phyloP scores from a whole-genome alignment of 2,888 invertebrate genomes.

The Microctonus aethiopoides region DNA sequence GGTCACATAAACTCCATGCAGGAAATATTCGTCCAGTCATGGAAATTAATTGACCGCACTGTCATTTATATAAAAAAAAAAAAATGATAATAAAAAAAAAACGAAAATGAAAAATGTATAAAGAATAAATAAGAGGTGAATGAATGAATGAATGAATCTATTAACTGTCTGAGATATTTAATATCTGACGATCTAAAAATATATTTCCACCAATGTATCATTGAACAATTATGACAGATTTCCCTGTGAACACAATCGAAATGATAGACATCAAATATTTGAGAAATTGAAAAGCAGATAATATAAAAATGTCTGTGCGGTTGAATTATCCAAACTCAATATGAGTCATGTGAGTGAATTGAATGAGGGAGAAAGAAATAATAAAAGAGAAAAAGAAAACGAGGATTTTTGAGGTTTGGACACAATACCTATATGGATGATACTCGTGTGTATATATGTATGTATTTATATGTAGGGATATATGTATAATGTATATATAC shows the following conservation, averaged over 20 bases:
- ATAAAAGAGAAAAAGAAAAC: background rate
- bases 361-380: background rate
- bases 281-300: background rate
- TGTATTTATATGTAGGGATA: background rate
- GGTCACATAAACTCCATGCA: background rate
- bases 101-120: background rate
- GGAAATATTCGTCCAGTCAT: background rate
- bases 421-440: background rate
- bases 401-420: background rate
- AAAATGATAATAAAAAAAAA: background rate
- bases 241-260: background rate
- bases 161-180: background rate
- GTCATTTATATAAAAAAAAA: background rate
- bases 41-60: background rate
- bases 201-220: background rate
- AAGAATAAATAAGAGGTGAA: background rate
- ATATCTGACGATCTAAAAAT: background rate
- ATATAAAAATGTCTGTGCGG: too few species aligned
- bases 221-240: conserved; percentile 4
- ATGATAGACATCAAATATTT: background rate
- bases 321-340: too few species aligned
- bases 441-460: background rate
- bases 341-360: background rate
- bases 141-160: background rate
- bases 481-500: background rate